These are phyloP conservation scores for Mamestra configurata DNA, from an alignment of 1,140 invertebrate genomes.

Conservation along the genomic window DNA sequence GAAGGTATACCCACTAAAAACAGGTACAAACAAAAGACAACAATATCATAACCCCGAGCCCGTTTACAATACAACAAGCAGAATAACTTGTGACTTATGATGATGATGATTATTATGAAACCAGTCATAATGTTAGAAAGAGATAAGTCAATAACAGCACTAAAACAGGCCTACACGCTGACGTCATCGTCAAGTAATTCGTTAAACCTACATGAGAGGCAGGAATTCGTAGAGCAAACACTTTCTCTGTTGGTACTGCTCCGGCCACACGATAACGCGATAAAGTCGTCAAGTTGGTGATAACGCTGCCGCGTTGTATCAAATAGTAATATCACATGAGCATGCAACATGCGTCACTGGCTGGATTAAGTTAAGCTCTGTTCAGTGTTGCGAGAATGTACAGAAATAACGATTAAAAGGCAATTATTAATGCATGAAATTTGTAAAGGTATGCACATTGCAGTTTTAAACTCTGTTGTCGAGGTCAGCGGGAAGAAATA, in stretches of 20 bases:
- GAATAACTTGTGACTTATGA: conserved; percentile 23
- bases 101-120: neutral
- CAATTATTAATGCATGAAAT: neutral
- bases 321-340: conserved; percentile 55
- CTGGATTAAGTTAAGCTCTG: conserved; percentile 35
- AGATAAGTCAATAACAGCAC: neutral
- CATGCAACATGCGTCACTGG: conserved; percentile 54
- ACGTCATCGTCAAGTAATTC: conserved; percentile 51
- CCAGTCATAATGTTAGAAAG: neutral
- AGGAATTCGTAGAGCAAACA: conserved; percentile 58
- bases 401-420: neutral
- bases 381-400: conserved; percentile 12
- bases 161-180: conserved; percentile 7
- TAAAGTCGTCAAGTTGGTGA: conserved; percentile 50
- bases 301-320: conserved; percentile 50
- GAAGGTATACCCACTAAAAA: no score
- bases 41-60: neutral
- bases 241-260: conserved; percentile 28
- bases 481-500: neutral
- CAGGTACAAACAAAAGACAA: neutral
- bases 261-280: conserved; percentile 51
- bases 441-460: no score
- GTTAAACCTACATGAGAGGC: conserved; percentile 45
- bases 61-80: neutral
- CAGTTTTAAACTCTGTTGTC: no score